Base-by-base conservation (phyloP, 1,140 invertebrate species). In the Apis cerana region DNA sequence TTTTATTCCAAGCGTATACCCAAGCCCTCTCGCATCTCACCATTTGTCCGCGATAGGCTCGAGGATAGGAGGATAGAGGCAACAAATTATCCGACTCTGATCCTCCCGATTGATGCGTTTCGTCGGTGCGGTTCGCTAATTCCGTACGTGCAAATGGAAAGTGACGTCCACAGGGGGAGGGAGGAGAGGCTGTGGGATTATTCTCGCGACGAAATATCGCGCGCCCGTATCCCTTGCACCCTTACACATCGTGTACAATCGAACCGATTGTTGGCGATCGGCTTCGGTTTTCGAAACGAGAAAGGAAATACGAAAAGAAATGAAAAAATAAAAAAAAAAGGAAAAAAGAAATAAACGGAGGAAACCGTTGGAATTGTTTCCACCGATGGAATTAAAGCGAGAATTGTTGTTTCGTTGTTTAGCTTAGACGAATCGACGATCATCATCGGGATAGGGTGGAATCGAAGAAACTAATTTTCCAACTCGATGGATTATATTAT, bases 61-160 rank as follows among this genome's bases (percentile, higher is more conserved):
- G 33, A 43, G 33, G 33, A 43, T 43, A 43, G 33, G 33, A 43
- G 61, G 33, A 17, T 27, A 43, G 33, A 43, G 33, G 33, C 43
- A 21, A 71, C 76, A 59, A 79, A 71, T 70, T 71, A 71, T 79
- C 19, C n/a, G 67, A 27, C 21, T 19, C 59, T 27, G 50, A 78
- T 78, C 65, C 72, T 21, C 72, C 8, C 27, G 10, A 71, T 72
- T 15, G 68, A 72, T 72, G 48, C 77, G 48, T 54, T 72, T 71
- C 56, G 10, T 17, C 33, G n/a, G 1, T 8, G 52, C 33, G 50
- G 23, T 12, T 52, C 48, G 70, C 54, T 64, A 83, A 83, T 86
- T 83, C 80, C 85, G 56, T 50, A 19, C 43, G 58, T 43, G 61
- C 80, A 87, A 89, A 90, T 90, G 83, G 82, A 88, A 86, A 88